These are phyloP conservation scores for Pimpla rufipes DNA, from an alignment of 2,888 invertebrate genomes.

Conservation along the genomic window DNA sequence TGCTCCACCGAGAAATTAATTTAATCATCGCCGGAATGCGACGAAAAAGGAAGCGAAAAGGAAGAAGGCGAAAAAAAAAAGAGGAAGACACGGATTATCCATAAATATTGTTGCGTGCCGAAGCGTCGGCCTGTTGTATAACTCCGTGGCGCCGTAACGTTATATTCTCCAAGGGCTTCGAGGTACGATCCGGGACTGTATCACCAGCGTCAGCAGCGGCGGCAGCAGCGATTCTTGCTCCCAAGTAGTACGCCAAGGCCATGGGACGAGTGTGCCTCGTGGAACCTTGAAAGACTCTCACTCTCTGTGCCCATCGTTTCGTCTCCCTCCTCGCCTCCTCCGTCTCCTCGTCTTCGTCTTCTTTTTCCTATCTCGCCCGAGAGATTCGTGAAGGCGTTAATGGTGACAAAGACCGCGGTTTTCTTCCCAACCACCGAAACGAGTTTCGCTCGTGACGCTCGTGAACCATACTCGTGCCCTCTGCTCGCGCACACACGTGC, in stretches of 20 bases:
- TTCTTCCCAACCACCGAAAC: constrained; percentile 55
- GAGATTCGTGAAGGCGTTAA: constrained; percentile 32
- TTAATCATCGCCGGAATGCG: not conserved
- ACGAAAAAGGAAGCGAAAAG: not conserved
- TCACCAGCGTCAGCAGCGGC: constrained; percentile 31
- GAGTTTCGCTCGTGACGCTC: constrained; percentile 57
- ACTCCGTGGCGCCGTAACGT: constrained; percentile 9
- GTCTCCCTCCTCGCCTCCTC: constrained; percentile 35
- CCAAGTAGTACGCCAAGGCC: constrained; percentile 57
- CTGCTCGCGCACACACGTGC: not conserved
- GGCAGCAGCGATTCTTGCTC: constrained; percentile 25
- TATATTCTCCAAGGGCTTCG: constrained; percentile 35
- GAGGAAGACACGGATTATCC: not conserved
- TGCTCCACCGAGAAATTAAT: constrained; percentile 13
- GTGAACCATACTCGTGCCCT: not conserved
- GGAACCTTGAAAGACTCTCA: constrained; percentile 61
- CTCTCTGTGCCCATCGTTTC: constrained; percentile 19
- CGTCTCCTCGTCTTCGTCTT: not conserved
- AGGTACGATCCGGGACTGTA: constrained; percentile 14
- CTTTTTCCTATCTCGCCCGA: not conserved
- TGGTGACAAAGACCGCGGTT: constrained; percentile 27
- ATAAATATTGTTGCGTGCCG: constrained; percentile 25
- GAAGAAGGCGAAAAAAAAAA: not conserved
- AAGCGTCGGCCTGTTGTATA: constrained; percentile 25
- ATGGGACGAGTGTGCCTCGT: constrained; percentile 48